These are phyloP conservation scores for Nyctibius grandis DNA, from an alignment of 2,797 vertebrate genomes.

Conservation along the genomic window DNA sequence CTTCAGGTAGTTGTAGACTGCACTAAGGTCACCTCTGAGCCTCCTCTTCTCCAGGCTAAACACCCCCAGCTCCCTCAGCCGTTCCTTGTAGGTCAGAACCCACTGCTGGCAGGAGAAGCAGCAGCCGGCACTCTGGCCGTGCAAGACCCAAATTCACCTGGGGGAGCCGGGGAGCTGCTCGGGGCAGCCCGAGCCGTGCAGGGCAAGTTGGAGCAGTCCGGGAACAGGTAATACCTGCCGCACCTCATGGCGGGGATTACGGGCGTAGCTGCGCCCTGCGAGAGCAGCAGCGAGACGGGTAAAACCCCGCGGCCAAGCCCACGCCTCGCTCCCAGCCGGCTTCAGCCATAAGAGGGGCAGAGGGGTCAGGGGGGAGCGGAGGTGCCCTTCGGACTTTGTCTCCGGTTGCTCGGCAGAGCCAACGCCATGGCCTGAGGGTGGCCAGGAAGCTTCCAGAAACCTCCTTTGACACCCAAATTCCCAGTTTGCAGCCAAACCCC, in stretches of 20 bases:
- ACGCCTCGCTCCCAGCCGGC: rapidly evolving
- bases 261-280: neutral
- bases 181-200: neutral
- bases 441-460: neutral
- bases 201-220: neutral
- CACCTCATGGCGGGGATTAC: neutral
- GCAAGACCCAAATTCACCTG: neutral
- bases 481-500: rapidly evolving
- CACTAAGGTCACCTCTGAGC: no score
- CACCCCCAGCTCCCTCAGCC: no score
- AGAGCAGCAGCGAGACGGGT: rapidly evolving
- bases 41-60: no score
- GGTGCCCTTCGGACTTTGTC: neutral
- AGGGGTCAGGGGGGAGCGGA: neutral
- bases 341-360: rapidly evolving
- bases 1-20: no score
- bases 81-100: no score
- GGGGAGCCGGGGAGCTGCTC: neutral
- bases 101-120: neutral
- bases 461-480: neutral
- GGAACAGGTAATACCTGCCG: conserved; percentile 39
- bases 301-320: neutral
- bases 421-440: rapidly evolving
- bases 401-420: rapidly evolving
- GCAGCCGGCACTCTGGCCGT: neutral